Conservation (phyloP, 2,888 invertebrate species). For the Agrochola lota region DNA sequence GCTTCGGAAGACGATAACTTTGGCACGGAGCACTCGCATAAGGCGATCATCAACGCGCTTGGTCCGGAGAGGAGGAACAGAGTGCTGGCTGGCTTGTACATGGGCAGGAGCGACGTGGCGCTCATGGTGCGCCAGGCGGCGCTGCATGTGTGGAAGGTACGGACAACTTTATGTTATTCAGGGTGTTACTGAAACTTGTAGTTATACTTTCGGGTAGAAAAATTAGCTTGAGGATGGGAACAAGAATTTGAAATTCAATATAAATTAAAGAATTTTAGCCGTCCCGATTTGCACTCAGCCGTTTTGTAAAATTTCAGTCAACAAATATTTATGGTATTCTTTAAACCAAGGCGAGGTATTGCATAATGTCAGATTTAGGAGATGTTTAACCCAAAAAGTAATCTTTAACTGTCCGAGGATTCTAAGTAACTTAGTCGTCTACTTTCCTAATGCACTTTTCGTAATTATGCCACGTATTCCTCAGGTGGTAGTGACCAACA, state of each 20-base stretch:
- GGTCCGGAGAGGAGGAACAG: conserved; percentile 97
- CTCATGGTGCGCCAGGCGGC: conserved; percentile 99
- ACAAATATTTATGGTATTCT: background rate
- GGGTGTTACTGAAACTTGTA: background rate
- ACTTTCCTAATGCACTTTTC: background rate
- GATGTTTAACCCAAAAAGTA: background rate
- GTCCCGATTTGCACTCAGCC: background rate
- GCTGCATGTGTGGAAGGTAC: conserved; percentile 98
- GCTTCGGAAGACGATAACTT: conserved; percentile 99
- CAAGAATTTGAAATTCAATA: background rate
- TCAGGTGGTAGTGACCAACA: conserved; percentile 98
- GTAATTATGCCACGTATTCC: background rate
- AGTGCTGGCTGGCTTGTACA: conserved; percentile 98
- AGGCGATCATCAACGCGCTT: conserved; percentile 96
- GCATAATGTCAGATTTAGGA: background rate
- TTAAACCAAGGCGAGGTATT: background rate
- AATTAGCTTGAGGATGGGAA: background rate
- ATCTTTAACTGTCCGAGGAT: background rate
- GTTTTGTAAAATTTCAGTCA: background rate
- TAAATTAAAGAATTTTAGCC: no score
- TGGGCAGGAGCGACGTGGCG: conserved; percentile 99
- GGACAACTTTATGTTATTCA: background rate
- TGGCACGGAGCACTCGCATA: conserved; percentile 98
- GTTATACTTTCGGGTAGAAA: background rate
- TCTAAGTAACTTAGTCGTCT: no score